Evolutionary conservation across 2,888 invertebrate genomes (phyloP).

Genomic region (Erynnis tages): DNA sequence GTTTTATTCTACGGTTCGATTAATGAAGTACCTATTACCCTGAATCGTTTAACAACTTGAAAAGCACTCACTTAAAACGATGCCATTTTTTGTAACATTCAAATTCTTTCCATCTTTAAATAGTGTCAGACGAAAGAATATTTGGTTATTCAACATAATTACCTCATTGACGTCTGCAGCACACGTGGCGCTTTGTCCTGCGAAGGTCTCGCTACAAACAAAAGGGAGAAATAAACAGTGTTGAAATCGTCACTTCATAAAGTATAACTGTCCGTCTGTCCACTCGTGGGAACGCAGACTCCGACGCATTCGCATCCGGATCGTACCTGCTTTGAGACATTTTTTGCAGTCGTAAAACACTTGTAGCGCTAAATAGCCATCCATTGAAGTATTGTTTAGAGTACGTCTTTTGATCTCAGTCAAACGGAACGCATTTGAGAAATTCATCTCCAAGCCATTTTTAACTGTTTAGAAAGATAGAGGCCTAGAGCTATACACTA

Average conservation of each 20-base stretch:
- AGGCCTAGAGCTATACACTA: too few relatives aligned
- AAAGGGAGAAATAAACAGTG: conserved; percentile 52
- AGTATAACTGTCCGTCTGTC: conserved; percentile 47
- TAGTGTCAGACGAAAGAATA: not conserved
- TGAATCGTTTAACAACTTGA: too few relatives aligned
- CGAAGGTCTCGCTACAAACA: conserved; percentile 44
- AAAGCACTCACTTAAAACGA: too few relatives aligned
- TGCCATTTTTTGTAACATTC: too few relatives aligned
- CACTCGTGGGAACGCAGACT: conserved; percentile 66
- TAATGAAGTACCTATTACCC: too few relatives aligned
- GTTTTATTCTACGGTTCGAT: too few relatives aligned
- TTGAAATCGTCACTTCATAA: conserved; percentile 67
- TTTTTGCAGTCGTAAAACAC: conserved; percentile 72
- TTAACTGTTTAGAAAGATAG: too few relatives aligned
- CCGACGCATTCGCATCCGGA: conserved; percentile 70
- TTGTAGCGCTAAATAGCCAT: conserved; percentile 57
- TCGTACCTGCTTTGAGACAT: conserved; percentile 60
- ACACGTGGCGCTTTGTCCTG: conserved; percentile 70
- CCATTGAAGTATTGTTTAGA: conserved; percentile 59
- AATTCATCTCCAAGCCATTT: conserved; percentile 39
- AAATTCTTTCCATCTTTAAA: not conserved
- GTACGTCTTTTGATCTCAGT: conserved; percentile 43
- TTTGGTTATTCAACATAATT: not conserved
- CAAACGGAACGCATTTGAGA: conserved; percentile 37
- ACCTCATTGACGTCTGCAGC: conserved; percentile 37